Evolutionary conservation across 1,140 invertebrate species (phyloP), one percentile per base, ranked within the genome.

Genomic region (Micrasema minimum): DNA sequence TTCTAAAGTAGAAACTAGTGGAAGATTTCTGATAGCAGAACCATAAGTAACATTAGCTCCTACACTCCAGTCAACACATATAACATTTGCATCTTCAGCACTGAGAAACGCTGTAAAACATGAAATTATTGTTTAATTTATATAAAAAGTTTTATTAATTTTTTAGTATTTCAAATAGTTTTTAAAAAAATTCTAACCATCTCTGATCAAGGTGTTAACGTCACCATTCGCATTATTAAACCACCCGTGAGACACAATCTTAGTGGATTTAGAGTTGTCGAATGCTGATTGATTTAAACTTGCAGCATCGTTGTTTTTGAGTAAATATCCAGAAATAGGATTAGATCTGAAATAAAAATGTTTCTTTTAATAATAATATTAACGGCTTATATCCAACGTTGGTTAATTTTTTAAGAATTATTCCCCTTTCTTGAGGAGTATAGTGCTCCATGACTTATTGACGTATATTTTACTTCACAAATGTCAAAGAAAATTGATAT

Each of bases 1-100:
- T 10, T 89, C 46, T 1, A 77, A 76, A 23, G 80, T 67, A 0
- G 87, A 89, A 18, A 90, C 83, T 1, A 75, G 65, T 14, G 82
- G 78, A 0, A 89, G 86, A 2, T 82, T 81, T n/a, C 69, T 77
- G 1, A 81, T 81, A 11, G 88, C 82, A 14, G 78, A 83, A 2
- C 82, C 61, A 53, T 89, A 89, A 35, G 78, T 68, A 0, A 76
- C 78, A 2, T 76, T 76, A 2, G 85, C 81, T n/a, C 83, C 81
- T 2, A 11, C 23, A 1, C 77, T 76, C 86, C 87, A 89, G 69
- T 88, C 86, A 0, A 89, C 80, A 0, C 85, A 82, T 38, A 90
- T 86, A 2, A 89, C 81, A 57, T 90, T 90, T 18, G 79, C 81
- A 53, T 86, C 82, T 7, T 76, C 78, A 2, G 77, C 77, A 0